Evolutionary conservation across 2,888 invertebrate genomes (phyloP).

Genomic region (Pyrrhia umbra): DNA sequence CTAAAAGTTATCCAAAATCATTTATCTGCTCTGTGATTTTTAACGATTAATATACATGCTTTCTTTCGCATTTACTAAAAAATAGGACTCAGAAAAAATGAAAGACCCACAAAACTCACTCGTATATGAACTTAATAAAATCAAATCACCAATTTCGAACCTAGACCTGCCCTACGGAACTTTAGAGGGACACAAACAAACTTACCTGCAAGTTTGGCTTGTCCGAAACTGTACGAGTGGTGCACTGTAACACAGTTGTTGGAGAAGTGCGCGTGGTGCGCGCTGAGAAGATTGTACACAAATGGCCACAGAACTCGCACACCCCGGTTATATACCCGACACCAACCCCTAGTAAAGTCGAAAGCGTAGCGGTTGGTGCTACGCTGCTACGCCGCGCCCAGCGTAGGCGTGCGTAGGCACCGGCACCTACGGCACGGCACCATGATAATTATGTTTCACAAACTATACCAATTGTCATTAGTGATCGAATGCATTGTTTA

Average conservation of each 20-base stretch:
- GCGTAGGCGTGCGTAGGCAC: constrained; percentile 87
- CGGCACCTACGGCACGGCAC: constrained; percentile 70
- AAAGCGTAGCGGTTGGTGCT: constrained; percentile 79
- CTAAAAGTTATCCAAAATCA: neutral
- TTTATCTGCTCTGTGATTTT: neutral
- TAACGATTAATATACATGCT: neutral
- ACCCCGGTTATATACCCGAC: constrained; percentile 76
- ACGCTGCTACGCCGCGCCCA: constrained; percentile 79
- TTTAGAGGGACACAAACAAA: constrained; percentile 47
- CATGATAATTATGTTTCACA: constrained; percentile 40
- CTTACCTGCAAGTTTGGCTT: constrained; percentile 79
- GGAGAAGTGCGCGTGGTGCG: constrained; percentile 73
- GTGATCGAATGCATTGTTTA: constrained; percentile 29
- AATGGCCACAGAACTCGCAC: constrained; percentile 74
- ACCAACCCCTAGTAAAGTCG: constrained; percentile 45
- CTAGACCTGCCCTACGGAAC: neutral
- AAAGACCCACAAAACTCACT: neutral
- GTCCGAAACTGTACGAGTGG: constrained; percentile 69
- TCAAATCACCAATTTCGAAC: neutral
- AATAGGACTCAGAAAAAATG: neutral
- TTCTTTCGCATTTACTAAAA: neutral
- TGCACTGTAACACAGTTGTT: constrained; percentile 67
- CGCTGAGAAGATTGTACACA: constrained; percentile 76
- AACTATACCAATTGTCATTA: constrained; percentile 14
- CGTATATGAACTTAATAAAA: neutral